Evolutionary conservation across 2,113 vertebrate species (phyloP), one percentile per base, ranked within the genome.

Genomic region (Rhinopomastus cyanomelas): DNA sequence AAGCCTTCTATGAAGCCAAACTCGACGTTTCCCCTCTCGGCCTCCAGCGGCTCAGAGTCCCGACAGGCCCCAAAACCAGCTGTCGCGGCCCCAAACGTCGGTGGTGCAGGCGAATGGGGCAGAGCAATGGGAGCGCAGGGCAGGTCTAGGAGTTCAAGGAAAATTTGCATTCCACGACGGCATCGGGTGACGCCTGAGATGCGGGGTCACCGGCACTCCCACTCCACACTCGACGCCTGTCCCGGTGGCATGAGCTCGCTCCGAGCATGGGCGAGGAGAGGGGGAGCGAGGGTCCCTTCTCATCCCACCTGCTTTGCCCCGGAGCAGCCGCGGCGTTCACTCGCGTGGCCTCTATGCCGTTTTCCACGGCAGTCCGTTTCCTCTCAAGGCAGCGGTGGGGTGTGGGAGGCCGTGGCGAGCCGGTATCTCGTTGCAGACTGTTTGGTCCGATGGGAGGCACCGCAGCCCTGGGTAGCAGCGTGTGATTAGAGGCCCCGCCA

Each of bases 1-100:
- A 92, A 96, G 89, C 89, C 89, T 74, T 67, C 82, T 67, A 20
- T 87, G 87, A 89, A 91, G 67, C 88, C 68, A 76, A 85, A 82
- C 53, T 86, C 32, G 27, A 77, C 67, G 60, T 51, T 11, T 53
- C 22, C 14, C 5, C 23, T 36, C n/a, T 11, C 5, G 21, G 18
- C 15, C 34, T n/a, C 22, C 46, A n/a, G 29, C 36, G 57, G 25
- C 7, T 10, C 32, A 26, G n/a, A 22, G 20, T 75, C 4, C 7
- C 14, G 2, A 29, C 5, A 11, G 37, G 29, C 32, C 27, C 37
- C 7, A 0, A 42, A 53, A 62, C 3, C 14, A 9, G 20, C n/a
- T n/a, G 22, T 27, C 1, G 5, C 3, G 30, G 22, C 67, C 7
- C 11, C 18, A 30, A 7, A 69, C 5, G n/a, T 21, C 12, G 53